Conservation (phyloP, 2,797 vertebrate genomes). For the Hylomyscus alleni region DNA sequence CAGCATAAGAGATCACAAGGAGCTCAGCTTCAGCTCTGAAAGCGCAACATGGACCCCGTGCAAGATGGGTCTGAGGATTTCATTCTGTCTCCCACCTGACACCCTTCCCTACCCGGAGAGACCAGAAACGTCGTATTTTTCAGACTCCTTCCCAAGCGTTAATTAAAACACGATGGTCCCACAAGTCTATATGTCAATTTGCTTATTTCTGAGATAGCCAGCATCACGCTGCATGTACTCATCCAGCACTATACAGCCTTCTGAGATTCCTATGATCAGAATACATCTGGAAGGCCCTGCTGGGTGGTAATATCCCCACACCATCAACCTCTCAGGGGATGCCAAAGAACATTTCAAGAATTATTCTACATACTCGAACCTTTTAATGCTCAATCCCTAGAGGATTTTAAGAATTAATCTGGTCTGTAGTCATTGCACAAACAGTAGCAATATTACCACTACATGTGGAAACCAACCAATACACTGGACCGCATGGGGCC, state of each 20-base stretch:
- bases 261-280: neutral
- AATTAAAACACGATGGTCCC: neutral
- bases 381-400: neutral
- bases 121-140: neutral
- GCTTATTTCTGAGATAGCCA: neutral
- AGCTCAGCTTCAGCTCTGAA: neutral
- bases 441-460: neutral
- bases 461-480: neutral
- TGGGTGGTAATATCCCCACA: neutral
- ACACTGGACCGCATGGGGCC: neutral
- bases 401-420: neutral
- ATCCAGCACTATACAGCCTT: neutral
- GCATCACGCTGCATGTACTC: neutral
- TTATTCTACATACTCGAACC: neutral
- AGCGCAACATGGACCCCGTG: fast-evolving
- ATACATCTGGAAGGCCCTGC: neutral
- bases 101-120: neutral
- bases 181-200: neutral
- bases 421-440: neutral
- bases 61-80: neutral
- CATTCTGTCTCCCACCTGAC: too few relatives aligned
- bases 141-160: neutral
- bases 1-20: neutral
- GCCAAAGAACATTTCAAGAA: neutral
- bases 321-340: neutral